Evolutionary conservation across 2,888 invertebrate genomes (phyloP), one percentile per base, ranked within the genome.

Genomic region (Leptogaster cylindrica): DNA sequence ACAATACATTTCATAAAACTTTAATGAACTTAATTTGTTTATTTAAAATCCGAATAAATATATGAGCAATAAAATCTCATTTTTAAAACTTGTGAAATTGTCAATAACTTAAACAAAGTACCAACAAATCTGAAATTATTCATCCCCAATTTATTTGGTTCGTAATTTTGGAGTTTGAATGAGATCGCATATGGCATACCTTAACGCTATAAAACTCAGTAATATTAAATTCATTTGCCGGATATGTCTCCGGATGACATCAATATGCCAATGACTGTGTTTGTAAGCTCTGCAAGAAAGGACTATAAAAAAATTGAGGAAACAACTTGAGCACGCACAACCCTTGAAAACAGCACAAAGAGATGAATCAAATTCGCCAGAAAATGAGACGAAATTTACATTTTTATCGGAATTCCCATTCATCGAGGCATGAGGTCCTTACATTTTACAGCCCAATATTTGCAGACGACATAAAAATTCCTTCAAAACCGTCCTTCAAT

Each of bases 381-480:
- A 61, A 61, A 61, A 61, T 44, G 50, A 66, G 51, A 28, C 12
- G 68, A 66, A 69, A 69, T 69, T 69, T 69, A 52, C 68, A 69
- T 69, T 52, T 69, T 69, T 69, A 69, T 69, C 68, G 52, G 44
- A 69, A 66, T 51, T 64, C 41, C 68, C 68, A 66, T 51, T 52
- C 65, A 58, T 20, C 27, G 14, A 39, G 14, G 39, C 65, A 41
- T 18, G 27, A 36, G 36, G 14, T 23, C 28, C 44, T 36, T 39
- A 18, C 51, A n/a, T 28, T 69, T 69, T 69, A 55, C 67, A 58
- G 39, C 64, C 69, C 69, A 65, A 69, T 69, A 69, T 67, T 67
- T 67, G 44, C 28, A 67, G 69, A 69, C 50, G 67, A 64, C 64
- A 69, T 69, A 67, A 69, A 69, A 69, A 67, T 69, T 66, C 69